phyloP scores from a whole-genome alignment of 1,140 invertebrate species.

The Aphis gossypii region DNA sequence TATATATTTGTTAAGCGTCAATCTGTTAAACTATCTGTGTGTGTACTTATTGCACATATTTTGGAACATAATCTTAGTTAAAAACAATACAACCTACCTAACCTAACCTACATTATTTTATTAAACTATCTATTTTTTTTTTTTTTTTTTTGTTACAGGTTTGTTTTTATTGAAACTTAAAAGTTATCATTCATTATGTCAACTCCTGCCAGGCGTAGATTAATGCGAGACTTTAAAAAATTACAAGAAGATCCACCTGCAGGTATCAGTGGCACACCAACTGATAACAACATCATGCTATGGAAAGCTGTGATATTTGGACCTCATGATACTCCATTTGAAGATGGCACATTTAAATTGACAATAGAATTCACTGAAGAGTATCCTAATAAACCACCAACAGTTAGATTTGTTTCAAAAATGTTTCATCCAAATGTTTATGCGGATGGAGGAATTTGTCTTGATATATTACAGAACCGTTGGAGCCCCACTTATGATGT shows the following conservation, averaged over 20 bases:
- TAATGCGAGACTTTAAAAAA: constrained; percentile 98
- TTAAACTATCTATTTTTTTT: no score
- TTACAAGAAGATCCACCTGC: constrained; percentile 99
- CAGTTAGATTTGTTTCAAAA: constrained; percentile 98
- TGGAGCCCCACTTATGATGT: constrained; percentile 99
- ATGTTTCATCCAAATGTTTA: constrained; percentile 99
- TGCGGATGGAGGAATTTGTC: constrained; percentile 98
- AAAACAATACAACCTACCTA: neutral
- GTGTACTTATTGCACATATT: no score
- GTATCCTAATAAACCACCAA: constrained; percentile 99
- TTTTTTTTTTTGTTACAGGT: neutral
- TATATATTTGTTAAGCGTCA: no score
- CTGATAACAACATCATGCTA: constrained; percentile 99
- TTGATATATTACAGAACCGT: constrained; percentile 98
- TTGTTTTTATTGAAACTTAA: constrained; percentile 51
- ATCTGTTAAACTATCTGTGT: no score
- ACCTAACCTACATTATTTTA: neutral
- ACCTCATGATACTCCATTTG: constrained; percentile 98
- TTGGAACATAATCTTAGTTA: no score
- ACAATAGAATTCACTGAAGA: constrained; percentile 99
- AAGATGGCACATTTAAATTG: constrained; percentile 99
- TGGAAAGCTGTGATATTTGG: constrained; percentile 99
- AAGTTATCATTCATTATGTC: constrained; percentile 73
- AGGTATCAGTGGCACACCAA: constrained; percentile 97
- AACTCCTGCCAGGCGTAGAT: constrained; percentile 92